A percentile compares a stretch with the other conserved stretches of the same genome.
phyloP scores from a whole-genome alignment of 2,113 vertebrate genomes.

The Sakesphorus luctuosus region DNA sequence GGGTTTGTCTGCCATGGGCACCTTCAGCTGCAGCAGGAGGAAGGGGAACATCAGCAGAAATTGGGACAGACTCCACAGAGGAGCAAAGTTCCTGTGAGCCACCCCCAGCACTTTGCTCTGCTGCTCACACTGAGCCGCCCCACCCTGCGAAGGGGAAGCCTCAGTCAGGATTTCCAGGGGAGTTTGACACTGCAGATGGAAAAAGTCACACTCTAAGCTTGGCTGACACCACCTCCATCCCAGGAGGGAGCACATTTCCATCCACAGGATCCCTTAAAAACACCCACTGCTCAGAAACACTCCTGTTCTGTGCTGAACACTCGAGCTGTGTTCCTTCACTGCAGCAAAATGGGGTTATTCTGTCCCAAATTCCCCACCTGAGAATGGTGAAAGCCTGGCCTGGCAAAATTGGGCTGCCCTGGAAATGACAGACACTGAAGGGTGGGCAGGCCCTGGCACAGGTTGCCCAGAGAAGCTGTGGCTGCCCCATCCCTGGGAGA shows the following conservation, averaged over 20 bases:
- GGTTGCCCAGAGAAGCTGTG: not conserved
- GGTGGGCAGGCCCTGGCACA: not conserved
- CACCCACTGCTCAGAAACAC: not conserved
- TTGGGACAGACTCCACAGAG: not conserved
- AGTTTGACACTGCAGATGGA: not conserved
- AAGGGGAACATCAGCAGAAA: slow-evolving; percentile 11
- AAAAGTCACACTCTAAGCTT: not conserved
- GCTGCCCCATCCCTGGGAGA: not conserved
- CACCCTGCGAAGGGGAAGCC: not conserved
- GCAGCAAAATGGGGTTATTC: not conserved
- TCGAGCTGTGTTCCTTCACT: not conserved
- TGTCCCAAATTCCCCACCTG: not conserved
- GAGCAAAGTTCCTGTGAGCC: not conserved
- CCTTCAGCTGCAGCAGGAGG: slow-evolving; percentile 83
- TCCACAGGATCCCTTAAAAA: not conserved
- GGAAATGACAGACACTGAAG: not conserved
- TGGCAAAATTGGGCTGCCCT: not conserved
- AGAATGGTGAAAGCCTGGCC: not conserved
- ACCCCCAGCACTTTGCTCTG: not conserved
- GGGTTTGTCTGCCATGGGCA: slow-evolving; percentile 94
- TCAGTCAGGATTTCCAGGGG: not conserved
- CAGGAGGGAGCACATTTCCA: not conserved
- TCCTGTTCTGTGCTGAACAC: not conserved
- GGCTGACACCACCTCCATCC: not conserved
- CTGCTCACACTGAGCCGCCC: not conserved